Percentiles rank a stretch among this genome's conserved stretches.
These are phyloP conservation scores for Diplazon laetatorius DNA, from an alignment of 2,888 invertebrate genomes.

Conservation along the genomic window DNA sequence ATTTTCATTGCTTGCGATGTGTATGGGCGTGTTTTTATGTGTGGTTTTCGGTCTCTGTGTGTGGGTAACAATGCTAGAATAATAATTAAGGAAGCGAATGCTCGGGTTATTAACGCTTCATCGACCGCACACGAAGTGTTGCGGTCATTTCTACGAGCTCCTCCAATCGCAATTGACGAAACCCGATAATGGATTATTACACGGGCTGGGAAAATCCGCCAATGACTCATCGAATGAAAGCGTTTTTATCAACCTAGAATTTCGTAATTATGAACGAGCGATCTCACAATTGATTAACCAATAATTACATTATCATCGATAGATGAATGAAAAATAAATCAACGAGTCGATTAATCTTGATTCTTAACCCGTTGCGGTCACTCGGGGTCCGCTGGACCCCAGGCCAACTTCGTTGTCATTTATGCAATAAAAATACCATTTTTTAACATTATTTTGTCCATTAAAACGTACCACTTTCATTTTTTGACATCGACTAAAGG, in stretches of 20 bases:
- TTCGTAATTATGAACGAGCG: neutral
- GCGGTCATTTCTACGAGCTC: neutral
- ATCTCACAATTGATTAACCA: neutral
- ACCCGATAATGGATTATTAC: no score
- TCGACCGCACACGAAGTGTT: slow-evolving; percentile 20
- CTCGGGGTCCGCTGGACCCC: no score
- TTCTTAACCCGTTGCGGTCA: no score
- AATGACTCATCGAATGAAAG: neutral
- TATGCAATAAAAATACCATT: no score
- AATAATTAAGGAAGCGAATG: slow-evolving; percentile 23
- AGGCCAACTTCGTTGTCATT: no score
- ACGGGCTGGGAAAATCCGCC: no score
- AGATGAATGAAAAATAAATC: neutral
- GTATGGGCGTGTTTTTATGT: no score
- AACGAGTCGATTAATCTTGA: no score
- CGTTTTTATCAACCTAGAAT: neutral
- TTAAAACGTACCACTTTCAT: no score
- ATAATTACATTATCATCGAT: neutral
- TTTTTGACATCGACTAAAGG: no score
- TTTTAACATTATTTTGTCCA: no score
- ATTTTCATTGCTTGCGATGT: neutral
- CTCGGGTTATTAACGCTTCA: slow-evolving; percentile 11
- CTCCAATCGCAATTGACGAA: no score
- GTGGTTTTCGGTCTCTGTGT: neutral
- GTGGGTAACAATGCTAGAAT: slow-evolving; percentile 13